A percentile compares a stretch with the other conserved stretches of the same genome.
Evolutionary conservation across 1,140 invertebrate genomes (phyloP).

Genomic region (Macrobrachium nipponense): DNA sequence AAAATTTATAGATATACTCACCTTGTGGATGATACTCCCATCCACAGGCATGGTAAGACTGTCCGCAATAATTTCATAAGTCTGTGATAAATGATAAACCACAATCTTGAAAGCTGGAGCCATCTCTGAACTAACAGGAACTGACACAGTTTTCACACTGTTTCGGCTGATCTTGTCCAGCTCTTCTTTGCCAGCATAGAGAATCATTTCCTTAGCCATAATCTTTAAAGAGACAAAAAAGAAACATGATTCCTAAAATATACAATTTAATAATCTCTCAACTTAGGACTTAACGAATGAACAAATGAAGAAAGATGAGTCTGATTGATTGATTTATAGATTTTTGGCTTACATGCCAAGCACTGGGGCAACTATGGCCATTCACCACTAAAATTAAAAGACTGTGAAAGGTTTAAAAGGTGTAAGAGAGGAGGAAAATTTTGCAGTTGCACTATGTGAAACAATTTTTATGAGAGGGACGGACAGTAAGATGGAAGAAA

Average conservation of each 20-base stretch:
- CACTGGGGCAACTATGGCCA: no score
- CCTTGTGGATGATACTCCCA: conserved; percentile 68
- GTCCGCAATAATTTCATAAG: conserved; percentile 73
- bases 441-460: no score
- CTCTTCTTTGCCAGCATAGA: conserved; percentile 67
- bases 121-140: conserved; percentile 73
- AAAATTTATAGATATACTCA: conserved; percentile 1
- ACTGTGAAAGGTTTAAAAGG: no score
- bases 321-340: no score
- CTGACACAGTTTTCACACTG: conserved; percentile 68
- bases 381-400: no score
- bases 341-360: no score
- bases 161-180: conserved; percentile 62
- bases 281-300: no score
- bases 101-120: conserved; percentile 74
- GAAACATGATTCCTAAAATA: conserved; percentile 61
- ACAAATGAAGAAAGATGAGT: no score
- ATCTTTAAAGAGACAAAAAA: conserved; percentile 64
- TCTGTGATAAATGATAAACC: conserved; percentile 71
- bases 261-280: no score
- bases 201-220: conserved; percentile 70
- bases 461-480: no score
- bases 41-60: conserved; percentile 74
- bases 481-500: no score
- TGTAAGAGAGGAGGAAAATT: no score